Percentiles rank a stretch among this genome's conserved stretches.
These are phyloP conservation scores for Fratercula arctica DNA, from an alignment of 2,797 vertebrate species.

Conservation along the genomic window DNA sequence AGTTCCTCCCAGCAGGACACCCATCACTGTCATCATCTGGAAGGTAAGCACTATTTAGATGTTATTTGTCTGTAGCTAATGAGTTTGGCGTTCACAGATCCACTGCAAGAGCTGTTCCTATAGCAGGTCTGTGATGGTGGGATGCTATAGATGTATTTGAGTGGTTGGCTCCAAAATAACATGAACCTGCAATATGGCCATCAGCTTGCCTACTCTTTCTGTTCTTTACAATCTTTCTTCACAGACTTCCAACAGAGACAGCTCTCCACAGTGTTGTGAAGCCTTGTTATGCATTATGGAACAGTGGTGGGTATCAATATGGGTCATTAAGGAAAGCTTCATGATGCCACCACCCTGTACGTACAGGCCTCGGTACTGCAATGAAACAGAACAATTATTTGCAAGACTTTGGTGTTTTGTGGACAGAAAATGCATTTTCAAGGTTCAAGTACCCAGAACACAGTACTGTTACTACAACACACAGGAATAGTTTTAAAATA, in stretches of 20 bases:
- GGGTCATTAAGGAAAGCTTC: background rate
- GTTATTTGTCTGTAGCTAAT: background rate
- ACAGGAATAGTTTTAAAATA: background rate
- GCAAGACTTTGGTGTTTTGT: background rate
- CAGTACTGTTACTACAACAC: background rate
- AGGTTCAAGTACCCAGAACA: background rate
- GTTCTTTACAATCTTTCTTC: background rate
- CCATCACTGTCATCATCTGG: background rate
- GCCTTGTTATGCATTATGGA: background rate
- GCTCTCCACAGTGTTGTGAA: background rate
- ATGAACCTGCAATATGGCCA: rapidly evolving
- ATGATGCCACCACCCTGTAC: background rate
- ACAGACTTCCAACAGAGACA: background rate
- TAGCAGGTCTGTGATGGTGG: background rate
- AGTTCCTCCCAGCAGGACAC: background rate
- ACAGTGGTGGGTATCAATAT: background rate
- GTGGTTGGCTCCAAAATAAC: background rate
- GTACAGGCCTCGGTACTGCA: background rate
- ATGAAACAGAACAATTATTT: background rate
- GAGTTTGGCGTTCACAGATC: background rate
- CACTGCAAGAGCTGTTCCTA: background rate
- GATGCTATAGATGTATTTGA: background rate
- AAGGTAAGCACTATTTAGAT: background rate
- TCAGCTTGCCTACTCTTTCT: background rate
- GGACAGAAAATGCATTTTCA: background rate